Evolutionary conservation across 2,113 vertebrate genomes (phyloP), one percentile per base, ranked within the genome.

Genomic region (Hippocampus barbouri): DNA sequence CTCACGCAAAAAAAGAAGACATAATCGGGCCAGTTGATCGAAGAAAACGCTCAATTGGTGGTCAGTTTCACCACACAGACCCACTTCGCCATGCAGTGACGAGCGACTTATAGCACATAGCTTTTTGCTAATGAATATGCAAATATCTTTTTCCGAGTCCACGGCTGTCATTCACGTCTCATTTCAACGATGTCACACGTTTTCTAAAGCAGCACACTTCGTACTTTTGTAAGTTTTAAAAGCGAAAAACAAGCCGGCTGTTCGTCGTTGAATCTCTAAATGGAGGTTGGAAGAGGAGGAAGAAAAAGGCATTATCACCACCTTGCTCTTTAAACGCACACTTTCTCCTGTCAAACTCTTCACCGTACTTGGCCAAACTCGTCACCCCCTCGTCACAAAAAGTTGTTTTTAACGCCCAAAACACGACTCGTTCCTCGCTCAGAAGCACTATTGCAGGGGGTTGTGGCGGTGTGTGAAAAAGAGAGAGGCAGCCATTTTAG

Each of bases 401-500:
- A 21, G 74, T 51, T 68, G 45, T 85, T 79, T 84, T 85, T 64
- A 5, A 49, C 3, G 71, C 73, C 3, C 14, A 16, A 66, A 47
- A 47, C 23, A 66, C 64, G 15, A 25, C 14, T 27, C 23, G 5
- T 4, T 16, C 43, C 41, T 66, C n/a, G n/a, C 43, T 66, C 67
- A 82, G 59, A 78, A 88, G 83, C 80, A 80, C 79, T 70, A 45
- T 79, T 86, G 84, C 86, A 83, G 74, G 79, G 81, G 87, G 74
- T 85, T 77, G 82, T 84, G 67, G 80, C 71, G 84, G 77, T 75
- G 83, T 61, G 64, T 47, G 68, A 82, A 92, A 38, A 93, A 92
- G 90, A 92, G 89, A 90, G 87, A 93, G 95, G 95, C 95, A 96
- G 95, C 95, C 95, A 97, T 97, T 95, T 97, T 96, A 97, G 92